Conservation (phyloP, 2,888 invertebrate genomes). For the Eupithecia pulchellata region DNA sequence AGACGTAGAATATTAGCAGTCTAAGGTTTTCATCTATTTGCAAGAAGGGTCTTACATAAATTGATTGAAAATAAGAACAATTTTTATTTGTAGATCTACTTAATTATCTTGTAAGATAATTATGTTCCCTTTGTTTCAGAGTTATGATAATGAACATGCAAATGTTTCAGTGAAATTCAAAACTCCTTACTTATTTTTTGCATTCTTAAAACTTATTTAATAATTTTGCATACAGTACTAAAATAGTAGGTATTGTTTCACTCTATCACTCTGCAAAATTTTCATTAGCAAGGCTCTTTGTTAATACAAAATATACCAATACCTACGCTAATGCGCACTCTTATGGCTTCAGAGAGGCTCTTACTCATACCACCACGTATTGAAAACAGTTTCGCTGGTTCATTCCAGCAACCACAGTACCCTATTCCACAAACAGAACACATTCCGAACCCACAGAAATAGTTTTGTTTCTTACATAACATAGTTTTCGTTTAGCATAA, state of each 20-base stretch:
- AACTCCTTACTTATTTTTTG: background rate
- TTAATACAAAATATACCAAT: no score
- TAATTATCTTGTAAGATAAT: background rate
- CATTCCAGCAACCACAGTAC: conserved; percentile 14
- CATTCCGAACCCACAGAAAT: conserved; percentile 35
- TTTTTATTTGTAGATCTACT: no score
- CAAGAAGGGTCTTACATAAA: background rate
- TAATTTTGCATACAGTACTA: background rate
- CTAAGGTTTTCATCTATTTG: background rate
- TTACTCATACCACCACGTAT: background rate
- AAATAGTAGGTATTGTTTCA: background rate
- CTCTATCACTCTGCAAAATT: background rate
- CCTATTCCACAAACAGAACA: conserved; percentile 21
- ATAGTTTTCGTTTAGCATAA: conserved; percentile 46
- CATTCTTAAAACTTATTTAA: background rate
- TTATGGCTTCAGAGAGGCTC: conserved; percentile 8
- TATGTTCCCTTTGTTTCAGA: background rate
- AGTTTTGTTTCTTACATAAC: conserved; percentile 42
- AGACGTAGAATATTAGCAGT: no score
- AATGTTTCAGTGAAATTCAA: background rate
- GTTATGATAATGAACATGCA: background rate
- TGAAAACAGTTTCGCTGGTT: conserved; percentile 13
- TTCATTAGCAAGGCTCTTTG: background rate
- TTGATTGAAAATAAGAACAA: background rate
- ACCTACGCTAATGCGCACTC: background rate